phyloP scores from a whole-genome alignment of 2,888 invertebrate genomes.

The Hoplodrina blanda region DNA sequence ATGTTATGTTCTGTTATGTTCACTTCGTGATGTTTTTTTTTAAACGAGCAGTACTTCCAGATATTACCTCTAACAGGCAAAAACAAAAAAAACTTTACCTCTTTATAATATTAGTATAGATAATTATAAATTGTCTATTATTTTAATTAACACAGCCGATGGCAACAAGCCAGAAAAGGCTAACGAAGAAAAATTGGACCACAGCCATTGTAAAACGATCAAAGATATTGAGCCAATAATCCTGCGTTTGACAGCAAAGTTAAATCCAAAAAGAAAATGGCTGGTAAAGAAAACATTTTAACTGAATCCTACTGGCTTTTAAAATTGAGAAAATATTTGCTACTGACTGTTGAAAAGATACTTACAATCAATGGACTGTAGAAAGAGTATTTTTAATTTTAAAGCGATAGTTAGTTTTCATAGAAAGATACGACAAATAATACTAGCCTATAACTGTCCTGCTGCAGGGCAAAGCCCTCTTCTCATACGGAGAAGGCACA shows the following conservation, averaged over 20 bases:
- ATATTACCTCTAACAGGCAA: too few relatives aligned
- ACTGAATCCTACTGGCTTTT: not conserved
- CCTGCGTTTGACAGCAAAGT: slow-evolving; percentile 12
- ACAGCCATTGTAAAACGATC: slow-evolving; percentile 8
- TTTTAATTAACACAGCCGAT: slow-evolving; percentile 1
- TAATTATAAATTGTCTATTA: not conserved
- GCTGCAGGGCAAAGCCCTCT: too few relatives aligned
- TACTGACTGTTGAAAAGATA: not conserved
- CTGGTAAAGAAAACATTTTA: not conserved
- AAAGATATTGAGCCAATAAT: slow-evolving; percentile 9
- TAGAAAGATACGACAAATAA: not conserved
- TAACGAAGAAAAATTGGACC: not conserved
- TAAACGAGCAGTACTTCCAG: too few relatives aligned
- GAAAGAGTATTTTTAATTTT: not conserved
- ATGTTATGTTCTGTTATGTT: too few relatives aligned
- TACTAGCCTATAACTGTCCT: too few relatives aligned
- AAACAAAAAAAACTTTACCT: too few relatives aligned
- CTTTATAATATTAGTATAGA: too few relatives aligned
- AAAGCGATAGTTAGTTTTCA: not conserved
- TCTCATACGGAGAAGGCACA: too few relatives aligned
- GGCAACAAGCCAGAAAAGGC: not conserved
- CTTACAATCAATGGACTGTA: not conserved
- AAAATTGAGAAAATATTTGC: not conserved
- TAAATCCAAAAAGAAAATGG: slow-evolving; percentile 6
- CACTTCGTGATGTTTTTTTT: too few relatives aligned